These are phyloP conservation scores for Lasioglossum marginatum DNA, from an alignment of 2,888 invertebrate species.

Conservation along the genomic window DNA sequence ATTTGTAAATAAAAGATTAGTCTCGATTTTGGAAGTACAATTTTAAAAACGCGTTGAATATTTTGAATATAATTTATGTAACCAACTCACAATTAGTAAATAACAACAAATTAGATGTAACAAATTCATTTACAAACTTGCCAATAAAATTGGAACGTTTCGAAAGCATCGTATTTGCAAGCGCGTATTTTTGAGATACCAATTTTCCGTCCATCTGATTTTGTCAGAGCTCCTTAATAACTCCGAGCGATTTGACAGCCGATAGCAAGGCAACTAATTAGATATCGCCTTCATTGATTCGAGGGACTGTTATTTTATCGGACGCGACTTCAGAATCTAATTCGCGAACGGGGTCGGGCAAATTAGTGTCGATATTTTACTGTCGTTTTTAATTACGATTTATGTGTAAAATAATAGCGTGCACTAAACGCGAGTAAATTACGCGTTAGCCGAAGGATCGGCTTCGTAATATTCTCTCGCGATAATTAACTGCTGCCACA, in stretches of 20 bases:
- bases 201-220: not conserved
- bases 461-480: not conserved
- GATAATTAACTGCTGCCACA: not conserved
- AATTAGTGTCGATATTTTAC: not conserved
- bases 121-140: not conserved
- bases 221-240: not conserved
- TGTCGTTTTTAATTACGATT: not conserved
- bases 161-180: too few species aligned
- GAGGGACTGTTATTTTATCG: not conserved
- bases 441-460: not conserved
- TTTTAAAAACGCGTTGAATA: not conserved
- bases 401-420: not conserved
- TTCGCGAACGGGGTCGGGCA: not conserved
- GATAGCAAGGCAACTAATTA: not conserved
- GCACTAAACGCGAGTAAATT: not conserved
- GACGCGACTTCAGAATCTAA: not conserved
- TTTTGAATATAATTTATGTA: not conserved
- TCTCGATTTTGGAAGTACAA: not conserved
- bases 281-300: not conserved
- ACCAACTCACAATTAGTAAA: not conserved
- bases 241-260: not conserved
- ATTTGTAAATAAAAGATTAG: not conserved
- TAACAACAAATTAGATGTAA: too few species aligned
- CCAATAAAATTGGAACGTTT: not conserved
- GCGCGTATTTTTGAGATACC: too few species aligned